Conservation (phyloP, 2,888 invertebrate genomes). For the Polietes domitor region DNA sequence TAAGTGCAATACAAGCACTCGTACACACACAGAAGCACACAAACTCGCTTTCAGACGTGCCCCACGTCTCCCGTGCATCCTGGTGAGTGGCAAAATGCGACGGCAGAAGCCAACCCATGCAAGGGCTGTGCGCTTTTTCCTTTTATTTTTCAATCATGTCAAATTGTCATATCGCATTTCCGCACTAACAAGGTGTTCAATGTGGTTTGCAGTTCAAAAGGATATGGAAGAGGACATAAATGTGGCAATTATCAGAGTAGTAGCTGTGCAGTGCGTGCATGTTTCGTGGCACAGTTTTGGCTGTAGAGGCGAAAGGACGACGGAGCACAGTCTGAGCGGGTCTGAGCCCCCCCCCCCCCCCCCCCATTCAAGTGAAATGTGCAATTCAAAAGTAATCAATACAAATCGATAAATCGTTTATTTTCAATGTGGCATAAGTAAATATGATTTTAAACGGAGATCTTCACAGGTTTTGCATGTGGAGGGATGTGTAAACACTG, state of each 20-base stretch:
- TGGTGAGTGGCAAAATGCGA: background rate
- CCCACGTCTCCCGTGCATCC: background rate
- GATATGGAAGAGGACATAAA: conserved; percentile 64
- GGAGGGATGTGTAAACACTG: too few species aligned
- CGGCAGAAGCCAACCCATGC: conserved; percentile 15
- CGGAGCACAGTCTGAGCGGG: background rate
- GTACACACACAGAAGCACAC: background rate
- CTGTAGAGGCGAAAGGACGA: background rate
- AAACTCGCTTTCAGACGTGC: too few species aligned
- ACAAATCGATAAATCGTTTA: too few species aligned
- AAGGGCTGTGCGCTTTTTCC: conserved; percentile 42
- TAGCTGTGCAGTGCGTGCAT: too few species aligned
- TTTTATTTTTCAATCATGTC: conserved; percentile 66
- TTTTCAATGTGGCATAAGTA: too few species aligned
- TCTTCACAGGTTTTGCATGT: too few species aligned
- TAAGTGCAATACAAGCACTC: conserved; percentile 41
- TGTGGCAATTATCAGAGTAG: conserved; percentile 60
- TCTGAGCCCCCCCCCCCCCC: too few species aligned
- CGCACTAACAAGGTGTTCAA: conserved; percentile 64
- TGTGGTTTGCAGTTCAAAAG: conserved; percentile 56
- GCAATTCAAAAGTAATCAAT: conserved; percentile 17
- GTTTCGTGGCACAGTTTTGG: conserved; percentile 31
- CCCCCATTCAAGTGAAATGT: conserved; percentile 36
- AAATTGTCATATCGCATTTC: conserved; percentile 66
- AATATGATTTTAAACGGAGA: too few species aligned